phyloP scores from a whole-genome alignment of 2,888 invertebrate genomes.

The Scaptomyza flava region DNA sequence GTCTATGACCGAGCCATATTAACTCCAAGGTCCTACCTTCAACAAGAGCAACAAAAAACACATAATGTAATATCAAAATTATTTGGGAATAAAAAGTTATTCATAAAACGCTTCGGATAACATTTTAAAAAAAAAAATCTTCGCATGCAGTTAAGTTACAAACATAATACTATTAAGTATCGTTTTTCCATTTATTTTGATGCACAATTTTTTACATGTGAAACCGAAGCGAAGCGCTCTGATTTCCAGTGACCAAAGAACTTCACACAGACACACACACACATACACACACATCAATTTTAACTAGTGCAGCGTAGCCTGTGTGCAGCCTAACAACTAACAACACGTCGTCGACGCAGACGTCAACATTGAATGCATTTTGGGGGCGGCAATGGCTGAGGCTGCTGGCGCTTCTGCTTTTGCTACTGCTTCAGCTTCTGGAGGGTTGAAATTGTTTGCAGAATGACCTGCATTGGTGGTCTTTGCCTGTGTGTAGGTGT shows the following conservation, averaged over 20 bases:
- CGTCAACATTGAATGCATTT: constrained; percentile 22
- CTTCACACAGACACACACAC: neutral
- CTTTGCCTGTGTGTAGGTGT: constrained; percentile 17
- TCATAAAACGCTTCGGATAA: too few relatives aligned
- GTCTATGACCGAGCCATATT: neutral
- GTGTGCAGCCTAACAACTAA: constrained; percentile 14
- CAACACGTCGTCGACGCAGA: neutral
- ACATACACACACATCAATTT: neutral
- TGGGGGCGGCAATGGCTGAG: constrained; percentile 20
- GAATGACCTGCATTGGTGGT: constrained; percentile 49
- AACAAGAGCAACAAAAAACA: constrained; percentile 9
- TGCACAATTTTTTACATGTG: neutral
- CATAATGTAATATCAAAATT: neutral
- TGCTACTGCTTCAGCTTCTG: constrained; percentile 2
- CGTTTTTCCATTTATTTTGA: too few relatives aligned
- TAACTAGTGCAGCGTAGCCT: constrained; percentile 12
- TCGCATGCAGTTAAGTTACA: too few relatives aligned
- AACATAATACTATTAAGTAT: too few relatives aligned
- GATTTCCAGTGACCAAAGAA: constrained; percentile 1
- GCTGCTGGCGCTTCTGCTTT: neutral
- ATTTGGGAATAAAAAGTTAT: neutral
- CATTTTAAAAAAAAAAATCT: too few relatives aligned
- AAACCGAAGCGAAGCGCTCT: neutral
- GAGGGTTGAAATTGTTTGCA: constrained; percentile 41
- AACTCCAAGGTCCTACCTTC: constrained; percentile 18